phyloP scores from a whole-genome alignment of 2,888 invertebrate species.

The Aethes cnicana region DNA sequence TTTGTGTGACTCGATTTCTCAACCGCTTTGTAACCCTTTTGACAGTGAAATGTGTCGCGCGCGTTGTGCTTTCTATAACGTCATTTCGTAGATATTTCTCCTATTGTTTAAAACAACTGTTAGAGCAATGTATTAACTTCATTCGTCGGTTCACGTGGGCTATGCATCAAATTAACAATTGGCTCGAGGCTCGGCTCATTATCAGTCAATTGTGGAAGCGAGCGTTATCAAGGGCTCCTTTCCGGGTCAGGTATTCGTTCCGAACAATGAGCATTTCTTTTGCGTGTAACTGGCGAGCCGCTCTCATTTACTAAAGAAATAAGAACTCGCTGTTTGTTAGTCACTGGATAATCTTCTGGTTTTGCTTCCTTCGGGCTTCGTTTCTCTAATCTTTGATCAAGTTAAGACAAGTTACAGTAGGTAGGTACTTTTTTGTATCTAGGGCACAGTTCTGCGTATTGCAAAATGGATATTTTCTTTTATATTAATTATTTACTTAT shows the following conservation, averaged over 20 bases:
- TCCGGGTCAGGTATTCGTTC: constrained; percentile 56
- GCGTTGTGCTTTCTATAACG: constrained; percentile 18
- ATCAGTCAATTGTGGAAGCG: constrained; percentile 41
- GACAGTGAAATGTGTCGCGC: constrained; percentile 28
- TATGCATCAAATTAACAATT: constrained; percentile 26
- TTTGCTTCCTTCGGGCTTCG: no score
- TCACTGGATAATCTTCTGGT: no score
- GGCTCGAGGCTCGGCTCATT: constrained; percentile 39
- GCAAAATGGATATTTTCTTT: no score
- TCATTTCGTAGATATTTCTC: constrained; percentile 10
- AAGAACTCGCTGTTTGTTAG: no score
- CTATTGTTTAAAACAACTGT: constrained; percentile 23
- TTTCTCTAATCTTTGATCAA: no score
- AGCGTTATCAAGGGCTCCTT: constrained; percentile 48
- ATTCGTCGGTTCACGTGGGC: constrained; percentile 12
- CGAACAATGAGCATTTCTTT: constrained; percentile 46
- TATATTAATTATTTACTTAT: no score
- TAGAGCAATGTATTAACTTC: constrained; percentile 23
- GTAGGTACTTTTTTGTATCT: no score
- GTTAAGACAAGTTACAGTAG: no score
- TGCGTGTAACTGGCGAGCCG: constrained; percentile 33
- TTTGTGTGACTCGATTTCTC: constrained; percentile 10
- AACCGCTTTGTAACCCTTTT: constrained; percentile 19
- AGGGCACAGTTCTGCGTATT: no score
- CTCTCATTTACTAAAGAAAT: neutral